phyloP scores from a whole-genome alignment of 2,888 invertebrate species.

The Tupiocoris notatus region DNA sequence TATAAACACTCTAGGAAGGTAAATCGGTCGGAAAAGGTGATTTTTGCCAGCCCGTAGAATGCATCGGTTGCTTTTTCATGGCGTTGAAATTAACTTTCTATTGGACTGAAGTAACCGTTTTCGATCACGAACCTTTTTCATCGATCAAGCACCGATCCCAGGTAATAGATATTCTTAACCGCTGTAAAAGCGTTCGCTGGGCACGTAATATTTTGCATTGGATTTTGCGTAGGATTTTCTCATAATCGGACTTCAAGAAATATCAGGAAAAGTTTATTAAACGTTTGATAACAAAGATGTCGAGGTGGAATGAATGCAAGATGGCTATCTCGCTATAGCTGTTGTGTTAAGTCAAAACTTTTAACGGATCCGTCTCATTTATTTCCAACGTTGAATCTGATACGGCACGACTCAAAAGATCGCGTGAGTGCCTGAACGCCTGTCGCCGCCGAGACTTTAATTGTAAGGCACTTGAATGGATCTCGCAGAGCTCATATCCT shows the following conservation, averaged over 20 bases:
- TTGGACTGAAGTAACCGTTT: too few relatives aligned
- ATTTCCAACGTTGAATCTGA: conserved; percentile 6
- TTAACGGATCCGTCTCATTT: conserved; percentile 20
- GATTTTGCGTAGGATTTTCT: background rate
- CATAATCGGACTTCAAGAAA: background rate
- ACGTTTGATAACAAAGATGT: background rate
- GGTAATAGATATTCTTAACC: background rate
- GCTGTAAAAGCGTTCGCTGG: background rate
- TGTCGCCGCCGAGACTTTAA: background rate
- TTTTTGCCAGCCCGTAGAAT: too few relatives aligned
- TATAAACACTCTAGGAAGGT: too few relatives aligned
- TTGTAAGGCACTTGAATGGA: background rate
- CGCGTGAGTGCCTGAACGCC: background rate
- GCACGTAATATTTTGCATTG: background rate
- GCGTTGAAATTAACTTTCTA: too few relatives aligned
- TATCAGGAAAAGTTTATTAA: background rate
- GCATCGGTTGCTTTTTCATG: too few relatives aligned
- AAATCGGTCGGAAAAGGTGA: too few relatives aligned
- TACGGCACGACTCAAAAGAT: background rate
- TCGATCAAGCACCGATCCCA: background rate
- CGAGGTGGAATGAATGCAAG: background rate
- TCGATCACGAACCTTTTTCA: background rate
- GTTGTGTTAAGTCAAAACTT: conserved; percentile 2
- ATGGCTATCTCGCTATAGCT: background rate
- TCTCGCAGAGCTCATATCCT: background rate